Conservation (phyloP, 2,113 vertebrate species). For the Eudyptes chrysolophus region DNA sequence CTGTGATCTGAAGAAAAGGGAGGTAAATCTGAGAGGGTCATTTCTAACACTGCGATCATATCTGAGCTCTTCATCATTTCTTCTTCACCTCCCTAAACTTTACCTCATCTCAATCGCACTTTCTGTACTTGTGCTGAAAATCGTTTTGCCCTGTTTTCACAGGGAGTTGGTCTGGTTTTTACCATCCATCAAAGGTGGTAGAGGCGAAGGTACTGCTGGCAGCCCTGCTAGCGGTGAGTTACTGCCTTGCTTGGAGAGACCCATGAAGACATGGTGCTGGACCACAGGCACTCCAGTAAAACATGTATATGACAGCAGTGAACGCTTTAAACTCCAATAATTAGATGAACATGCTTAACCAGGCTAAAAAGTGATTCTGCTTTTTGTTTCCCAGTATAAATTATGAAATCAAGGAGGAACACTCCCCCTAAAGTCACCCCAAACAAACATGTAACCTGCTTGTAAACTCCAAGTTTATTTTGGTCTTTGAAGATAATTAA, state of each 20-base stretch:
- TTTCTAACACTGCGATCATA: background rate
- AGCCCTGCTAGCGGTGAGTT: background rate
- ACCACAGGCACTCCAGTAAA: slow-evolving; percentile 38
- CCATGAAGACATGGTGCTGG: background rate
- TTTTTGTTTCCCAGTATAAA: background rate
- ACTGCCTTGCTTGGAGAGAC: background rate
- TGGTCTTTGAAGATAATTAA: background rate
- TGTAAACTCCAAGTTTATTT: background rate
- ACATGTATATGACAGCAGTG: background rate
- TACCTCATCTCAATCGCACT: background rate
- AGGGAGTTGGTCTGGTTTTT: background rate
- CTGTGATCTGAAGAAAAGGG: background rate
- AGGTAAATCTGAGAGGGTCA: background rate
- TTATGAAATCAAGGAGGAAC: background rate
- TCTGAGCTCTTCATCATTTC: background rate
- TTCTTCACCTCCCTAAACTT: background rate
- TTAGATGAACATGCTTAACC: slow-evolving; percentile 31
- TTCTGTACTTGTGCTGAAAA: background rate
- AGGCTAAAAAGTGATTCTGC: background rate
- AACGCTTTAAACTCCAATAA: slow-evolving; percentile 45
- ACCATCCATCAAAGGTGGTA: background rate
- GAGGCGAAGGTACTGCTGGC: background rate
- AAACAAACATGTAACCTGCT: background rate
- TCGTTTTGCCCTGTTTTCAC: background rate
- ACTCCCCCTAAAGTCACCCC: background rate